These are phyloP conservation scores for Centroberyx gerrardi DNA, from an alignment of 2,797 vertebrate genomes.

Conservation along the genomic window DNA sequence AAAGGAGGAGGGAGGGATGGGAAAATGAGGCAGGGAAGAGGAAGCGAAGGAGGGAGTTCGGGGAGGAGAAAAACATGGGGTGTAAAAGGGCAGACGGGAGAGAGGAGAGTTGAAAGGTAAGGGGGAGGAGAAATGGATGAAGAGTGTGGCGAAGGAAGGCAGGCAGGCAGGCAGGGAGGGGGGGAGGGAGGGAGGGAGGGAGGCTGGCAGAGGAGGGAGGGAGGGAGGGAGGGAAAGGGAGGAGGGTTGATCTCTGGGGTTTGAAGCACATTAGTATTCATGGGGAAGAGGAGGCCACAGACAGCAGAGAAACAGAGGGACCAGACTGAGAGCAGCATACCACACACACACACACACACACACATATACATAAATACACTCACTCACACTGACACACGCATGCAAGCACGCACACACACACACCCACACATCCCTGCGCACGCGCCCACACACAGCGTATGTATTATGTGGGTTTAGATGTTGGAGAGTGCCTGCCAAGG, in stretches of 20 bases:
- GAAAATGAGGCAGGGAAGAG: constrained; percentile 58
- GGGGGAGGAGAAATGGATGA: constrained; percentile 72
- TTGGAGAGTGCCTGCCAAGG: constrained; percentile 28
- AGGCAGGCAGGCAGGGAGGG: constrained; percentile 60
- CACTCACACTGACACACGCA: constrained; percentile 39
- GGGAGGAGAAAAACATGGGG: constrained; percentile 70
- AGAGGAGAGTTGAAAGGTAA: constrained; percentile 80
- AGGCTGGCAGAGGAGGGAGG: constrained; percentile 34
- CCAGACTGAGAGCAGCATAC: constrained; percentile 78
- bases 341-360: constrained; percentile 55
- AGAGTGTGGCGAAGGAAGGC: constrained; percentile 68
- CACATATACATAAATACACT: background rate
- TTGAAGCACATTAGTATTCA: constrained; percentile 87
- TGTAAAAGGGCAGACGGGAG: constrained; percentile 68
- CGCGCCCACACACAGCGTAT: constrained; percentile 33
- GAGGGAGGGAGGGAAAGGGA: constrained; percentile 62
- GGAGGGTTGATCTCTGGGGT: constrained; percentile 87
- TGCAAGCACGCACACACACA: constrained; percentile 37
- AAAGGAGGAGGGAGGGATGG: constrained; percentile 24
- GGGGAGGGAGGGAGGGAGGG: constrained; percentile 52
- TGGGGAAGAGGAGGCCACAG: constrained; percentile 86
- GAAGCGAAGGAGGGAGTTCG: constrained; percentile 52
- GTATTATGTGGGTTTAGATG: constrained; percentile 51
- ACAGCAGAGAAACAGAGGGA: constrained; percentile 84
- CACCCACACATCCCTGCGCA: constrained; percentile 37